Conservation (phyloP, 2,888 invertebrate species). For the Xestia c-nigrum region DNA sequence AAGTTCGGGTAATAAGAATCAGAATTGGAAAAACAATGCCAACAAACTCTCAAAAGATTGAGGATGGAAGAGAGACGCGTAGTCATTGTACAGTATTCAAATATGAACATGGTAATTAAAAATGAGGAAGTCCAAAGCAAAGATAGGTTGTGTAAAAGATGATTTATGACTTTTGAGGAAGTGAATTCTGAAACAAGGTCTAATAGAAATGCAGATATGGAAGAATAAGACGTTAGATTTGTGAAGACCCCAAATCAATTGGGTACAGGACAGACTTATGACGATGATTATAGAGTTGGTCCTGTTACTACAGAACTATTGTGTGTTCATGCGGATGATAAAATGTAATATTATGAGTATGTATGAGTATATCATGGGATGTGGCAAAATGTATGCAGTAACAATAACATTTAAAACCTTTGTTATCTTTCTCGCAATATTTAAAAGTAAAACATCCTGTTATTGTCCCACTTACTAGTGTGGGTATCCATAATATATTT, state of each 20-base stretch:
- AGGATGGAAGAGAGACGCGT: not conserved
- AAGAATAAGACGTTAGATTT: not conserved
- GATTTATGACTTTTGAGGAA: not conserved
- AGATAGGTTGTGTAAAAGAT: not conserved
- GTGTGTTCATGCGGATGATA: not conserved
- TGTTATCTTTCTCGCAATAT: conserved; percentile 15
- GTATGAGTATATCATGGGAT: not conserved
- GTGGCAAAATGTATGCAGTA: not conserved
- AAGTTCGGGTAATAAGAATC: too few species aligned
- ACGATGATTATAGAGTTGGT: not conserved
- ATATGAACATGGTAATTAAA: not conserved
- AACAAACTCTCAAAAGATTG: too few species aligned
- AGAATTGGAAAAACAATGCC: too few species aligned
- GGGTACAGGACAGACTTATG: not conserved
- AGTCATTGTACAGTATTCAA: not conserved
- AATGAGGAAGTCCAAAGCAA: not conserved
- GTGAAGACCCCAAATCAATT: not conserved
- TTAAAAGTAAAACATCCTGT: conserved; percentile 10
- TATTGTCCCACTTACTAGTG: not conserved
- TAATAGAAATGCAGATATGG: too few species aligned
- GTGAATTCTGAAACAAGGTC: not conserved
- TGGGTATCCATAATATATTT: not conserved
- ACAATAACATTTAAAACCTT: conserved; percentile 34
- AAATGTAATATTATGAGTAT: not conserved
- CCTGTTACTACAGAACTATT: not conserved